Conservation (phyloP, 1,140 invertebrate species). For the Sitophilus oryzae region DNA sequence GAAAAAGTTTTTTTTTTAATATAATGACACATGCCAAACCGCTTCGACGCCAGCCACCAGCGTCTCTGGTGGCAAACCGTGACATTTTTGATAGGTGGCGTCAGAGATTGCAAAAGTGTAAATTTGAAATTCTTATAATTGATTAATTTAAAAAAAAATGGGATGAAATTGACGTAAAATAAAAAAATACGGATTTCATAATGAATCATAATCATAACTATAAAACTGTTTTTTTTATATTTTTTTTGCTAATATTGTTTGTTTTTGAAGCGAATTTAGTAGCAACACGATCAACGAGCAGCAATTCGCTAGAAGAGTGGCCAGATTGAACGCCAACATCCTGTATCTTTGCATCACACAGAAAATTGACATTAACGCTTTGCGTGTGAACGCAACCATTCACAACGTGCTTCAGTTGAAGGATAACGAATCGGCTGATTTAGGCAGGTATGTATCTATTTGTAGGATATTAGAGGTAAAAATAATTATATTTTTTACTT, state of each 20-base stretch:
- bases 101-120: too few species aligned
- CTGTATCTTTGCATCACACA: conserved; percentile 76
- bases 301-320: conserved; percentile 68
- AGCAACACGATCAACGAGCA: conserved; percentile 56
- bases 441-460: conserved; percentile 64
- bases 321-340: conserved; percentile 74
- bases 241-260: conserved; percentile 27
- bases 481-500: background rate
- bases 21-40: too few species aligned
- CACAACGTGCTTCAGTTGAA: conserved; percentile 68
- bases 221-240: conserved; percentile 6
- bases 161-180: too few species aligned
- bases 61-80: too few species aligned
- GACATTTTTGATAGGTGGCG: too few species aligned
- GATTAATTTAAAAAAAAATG: too few species aligned
- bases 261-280: conserved; percentile 64
- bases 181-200: too few species aligned
- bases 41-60: too few species aligned
- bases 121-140: too few species aligned
- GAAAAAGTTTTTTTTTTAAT: too few species aligned
- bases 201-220: too few species aligned
- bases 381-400: conserved; percentile 65
- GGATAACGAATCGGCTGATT: conserved; percentile 57
- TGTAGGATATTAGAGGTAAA: too few species aligned
- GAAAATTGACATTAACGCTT: conserved; percentile 56